phyloP scores from a whole-genome alignment of 2,113 vertebrate genomes.

The Gallinago media region DNA sequence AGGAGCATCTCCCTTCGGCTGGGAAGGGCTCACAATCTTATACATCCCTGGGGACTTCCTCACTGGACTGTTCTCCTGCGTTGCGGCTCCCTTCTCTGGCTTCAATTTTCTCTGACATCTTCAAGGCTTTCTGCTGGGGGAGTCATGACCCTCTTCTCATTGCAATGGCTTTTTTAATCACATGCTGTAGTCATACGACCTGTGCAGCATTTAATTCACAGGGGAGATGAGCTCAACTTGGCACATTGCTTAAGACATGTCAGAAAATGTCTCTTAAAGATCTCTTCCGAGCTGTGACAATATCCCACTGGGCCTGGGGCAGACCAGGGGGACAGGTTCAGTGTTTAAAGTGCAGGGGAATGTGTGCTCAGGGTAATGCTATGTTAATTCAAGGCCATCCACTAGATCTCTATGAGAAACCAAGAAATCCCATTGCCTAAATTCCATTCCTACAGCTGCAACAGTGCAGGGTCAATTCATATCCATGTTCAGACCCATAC shows the following conservation, averaged over 20 bases:
- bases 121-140: background rate
- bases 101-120: background rate
- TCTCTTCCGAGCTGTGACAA: background rate
- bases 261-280: background rate
- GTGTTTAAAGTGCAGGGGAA: background rate
- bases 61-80: fast-evolving
- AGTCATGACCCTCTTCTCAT: background rate
- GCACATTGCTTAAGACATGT: fast-evolving
- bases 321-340: background rate
- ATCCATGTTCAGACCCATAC: background rate
- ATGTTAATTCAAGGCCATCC: background rate
- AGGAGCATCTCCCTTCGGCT: background rate
- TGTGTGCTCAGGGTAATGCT: background rate
- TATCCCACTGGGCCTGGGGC: background rate
- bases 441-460: fast-evolving
- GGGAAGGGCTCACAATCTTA: background rate
- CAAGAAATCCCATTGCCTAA: background rate
- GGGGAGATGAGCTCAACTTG: background rate
- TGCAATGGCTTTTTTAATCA: background rate
- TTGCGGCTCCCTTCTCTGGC: background rate
- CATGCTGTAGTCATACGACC: background rate
- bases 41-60: background rate
- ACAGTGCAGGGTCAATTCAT: fast-evolving
- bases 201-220: background rate
- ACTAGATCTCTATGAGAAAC: background rate